phyloP scores from a whole-genome alignment of 2,888 invertebrate species.

The Limnephilus lunatus region DNA sequence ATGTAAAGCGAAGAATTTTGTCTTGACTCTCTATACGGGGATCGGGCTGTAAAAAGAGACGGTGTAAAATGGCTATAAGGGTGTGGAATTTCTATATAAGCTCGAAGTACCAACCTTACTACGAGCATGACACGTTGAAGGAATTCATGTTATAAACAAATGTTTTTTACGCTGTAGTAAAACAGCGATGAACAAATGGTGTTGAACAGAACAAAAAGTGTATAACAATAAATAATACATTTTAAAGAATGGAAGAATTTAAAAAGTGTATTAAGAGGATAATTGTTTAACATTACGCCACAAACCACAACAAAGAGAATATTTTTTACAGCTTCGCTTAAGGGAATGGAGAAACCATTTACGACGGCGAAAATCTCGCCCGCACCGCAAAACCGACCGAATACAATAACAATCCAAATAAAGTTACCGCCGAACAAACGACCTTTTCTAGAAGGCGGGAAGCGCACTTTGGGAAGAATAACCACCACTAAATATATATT shows the following conservation, averaged over 20 bases:
- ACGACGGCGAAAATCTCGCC: constrained; percentile 26
- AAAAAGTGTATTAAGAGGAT: background rate
- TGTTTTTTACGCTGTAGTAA: background rate
- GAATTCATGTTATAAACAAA: background rate
- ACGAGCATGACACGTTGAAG: background rate
- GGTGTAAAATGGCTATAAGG: too few species aligned
- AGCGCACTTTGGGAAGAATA: constrained; percentile 42
- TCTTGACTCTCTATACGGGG: too few species aligned
- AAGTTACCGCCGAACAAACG: constrained; percentile 44
- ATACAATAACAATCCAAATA: constrained; percentile 45
- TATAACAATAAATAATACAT: background rate
- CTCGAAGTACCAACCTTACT: background rate
- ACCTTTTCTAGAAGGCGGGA: constrained; percentile 13
- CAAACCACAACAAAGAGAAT: background rate
- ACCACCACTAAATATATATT: constrained; percentile 36
- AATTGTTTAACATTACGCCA: background rate
- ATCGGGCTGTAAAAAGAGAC: too few species aligned
- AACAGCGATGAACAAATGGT: background rate
- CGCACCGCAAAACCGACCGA: constrained; percentile 9
- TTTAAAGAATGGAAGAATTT: background rate
- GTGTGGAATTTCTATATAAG: background rate
- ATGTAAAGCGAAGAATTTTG: too few species aligned
- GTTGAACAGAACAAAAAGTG: background rate
- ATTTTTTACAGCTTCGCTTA: constrained; percentile 10
- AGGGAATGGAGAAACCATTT: constrained; percentile 23